Evolutionary conservation across 2,113 vertebrate genomes (phyloP).

Genomic region (Rhagologus leucostigma): DNA sequence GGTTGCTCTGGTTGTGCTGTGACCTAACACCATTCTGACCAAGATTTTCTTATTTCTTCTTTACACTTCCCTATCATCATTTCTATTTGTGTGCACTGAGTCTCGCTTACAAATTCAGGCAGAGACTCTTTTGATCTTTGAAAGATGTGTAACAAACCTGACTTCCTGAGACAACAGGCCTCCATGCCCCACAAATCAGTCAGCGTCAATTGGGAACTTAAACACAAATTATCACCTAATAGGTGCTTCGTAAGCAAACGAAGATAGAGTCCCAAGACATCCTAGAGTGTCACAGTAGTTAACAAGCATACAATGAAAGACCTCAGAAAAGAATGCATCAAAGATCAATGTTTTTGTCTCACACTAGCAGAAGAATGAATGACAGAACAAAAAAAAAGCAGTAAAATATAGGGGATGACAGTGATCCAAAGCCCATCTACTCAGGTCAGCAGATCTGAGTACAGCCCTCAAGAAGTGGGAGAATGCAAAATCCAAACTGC

Average conservation of each 20-base stretch:
- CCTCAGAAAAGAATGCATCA: not conserved
- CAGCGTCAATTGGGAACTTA: not conserved
- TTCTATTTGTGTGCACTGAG: not conserved
- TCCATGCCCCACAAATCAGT: not conserved
- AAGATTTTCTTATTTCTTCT: not conserved
- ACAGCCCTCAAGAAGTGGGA: not conserved
- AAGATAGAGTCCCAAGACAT: not conserved
- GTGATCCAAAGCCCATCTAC: not conserved
- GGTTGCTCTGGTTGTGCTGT: not conserved
- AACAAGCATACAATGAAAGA: not conserved
- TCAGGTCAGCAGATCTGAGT: not conserved
- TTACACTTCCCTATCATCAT: not conserved
- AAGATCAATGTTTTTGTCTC: not conserved
- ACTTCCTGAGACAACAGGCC: not conserved
- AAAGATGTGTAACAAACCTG: not conserved
- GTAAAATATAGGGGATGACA: not conserved
- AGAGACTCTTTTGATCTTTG: not conserved
- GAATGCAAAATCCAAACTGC: not conserved
- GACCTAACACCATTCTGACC: not conserved
- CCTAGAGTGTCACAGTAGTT: not conserved
- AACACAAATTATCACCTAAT: not conserved
- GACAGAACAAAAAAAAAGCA: not conserved
- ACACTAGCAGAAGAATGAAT: not conserved
- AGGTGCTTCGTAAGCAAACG: conserved; percentile 10
- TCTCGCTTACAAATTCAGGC: not conserved